These are phyloP conservation scores for Lichenostomus cassidix DNA, from an alignment of 2,113 vertebrate species.

Conservation along the genomic window DNA sequence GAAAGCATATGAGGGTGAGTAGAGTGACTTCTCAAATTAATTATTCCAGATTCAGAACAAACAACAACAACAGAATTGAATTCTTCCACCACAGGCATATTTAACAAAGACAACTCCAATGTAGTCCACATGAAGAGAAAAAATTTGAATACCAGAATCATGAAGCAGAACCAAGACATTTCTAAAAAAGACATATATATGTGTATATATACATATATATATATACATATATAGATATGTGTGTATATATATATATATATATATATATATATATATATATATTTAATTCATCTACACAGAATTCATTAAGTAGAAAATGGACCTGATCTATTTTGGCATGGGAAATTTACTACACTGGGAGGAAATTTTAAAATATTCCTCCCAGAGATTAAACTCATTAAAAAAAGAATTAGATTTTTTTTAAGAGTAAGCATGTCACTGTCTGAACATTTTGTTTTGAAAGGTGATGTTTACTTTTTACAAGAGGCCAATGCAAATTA, in stretches of 20 bases:
- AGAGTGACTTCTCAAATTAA: not conserved
- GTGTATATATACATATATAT: too few relatives aligned
- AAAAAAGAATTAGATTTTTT: not conserved
- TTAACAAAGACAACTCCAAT: not conserved
- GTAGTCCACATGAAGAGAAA: not conserved
- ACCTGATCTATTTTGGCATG: not conserved
- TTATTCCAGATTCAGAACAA: not conserved
- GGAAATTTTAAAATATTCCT: not conserved
- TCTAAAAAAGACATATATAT: not conserved
- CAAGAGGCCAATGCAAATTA: not conserved
- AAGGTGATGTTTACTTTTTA: not conserved
- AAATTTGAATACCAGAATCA: not conserved
- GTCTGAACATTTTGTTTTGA: not conserved
- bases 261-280: too few relatives aligned
- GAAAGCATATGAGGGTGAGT: fast-evolving
- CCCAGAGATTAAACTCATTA: not conserved
- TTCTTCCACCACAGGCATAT: not conserved
- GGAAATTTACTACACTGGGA: not conserved
- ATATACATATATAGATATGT: too few relatives aligned
- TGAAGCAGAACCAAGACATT: not conserved
- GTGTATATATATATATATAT: too few relatives aligned
- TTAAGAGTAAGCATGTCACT: not conserved
- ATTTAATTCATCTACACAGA: not conserved
- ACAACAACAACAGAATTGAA: not conserved
- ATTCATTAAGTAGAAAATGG: not conserved